These are phyloP conservation scores for Chunga burmeisteri DNA, from an alignment of 2,113 vertebrate genomes.

Conservation along the genomic window DNA sequence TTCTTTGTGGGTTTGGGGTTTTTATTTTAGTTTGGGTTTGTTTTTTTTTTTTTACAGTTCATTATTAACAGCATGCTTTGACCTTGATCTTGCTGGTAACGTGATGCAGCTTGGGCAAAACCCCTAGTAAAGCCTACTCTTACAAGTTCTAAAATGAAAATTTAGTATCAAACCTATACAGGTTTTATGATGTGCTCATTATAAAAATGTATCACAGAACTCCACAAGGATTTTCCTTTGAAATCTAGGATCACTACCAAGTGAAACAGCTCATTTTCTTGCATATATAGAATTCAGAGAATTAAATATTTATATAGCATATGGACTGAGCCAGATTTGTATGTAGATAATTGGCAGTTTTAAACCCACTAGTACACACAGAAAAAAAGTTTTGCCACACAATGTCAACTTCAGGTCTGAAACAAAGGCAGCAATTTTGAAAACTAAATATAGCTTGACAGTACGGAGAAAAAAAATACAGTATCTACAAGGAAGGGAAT, in stretches of 20 bases:
- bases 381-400: neutral
- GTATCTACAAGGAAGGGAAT: neutral
- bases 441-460: neutral
- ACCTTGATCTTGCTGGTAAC: neutral
- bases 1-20: neutral
- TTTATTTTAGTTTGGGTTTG: neutral
- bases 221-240: neutral
- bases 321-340: neutral
- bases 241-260: neutral
- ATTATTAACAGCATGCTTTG: neutral
- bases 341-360: neutral
- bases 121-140: neutral
- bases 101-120: neutral
- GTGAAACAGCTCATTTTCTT: neutral
- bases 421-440: neutral
- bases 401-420: neutral
- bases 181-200: neutral
- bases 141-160: neutral
- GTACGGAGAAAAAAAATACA: rapidly evolving
- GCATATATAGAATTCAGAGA: neutral
- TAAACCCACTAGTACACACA: neutral
- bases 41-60: neutral
- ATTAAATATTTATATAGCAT: neutral
- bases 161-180: neutral
- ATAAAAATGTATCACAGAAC: neutral